These are phyloP conservation scores for Lithophane socia DNA, from an alignment of 2,888 invertebrate species.

Conservation along the genomic window DNA sequence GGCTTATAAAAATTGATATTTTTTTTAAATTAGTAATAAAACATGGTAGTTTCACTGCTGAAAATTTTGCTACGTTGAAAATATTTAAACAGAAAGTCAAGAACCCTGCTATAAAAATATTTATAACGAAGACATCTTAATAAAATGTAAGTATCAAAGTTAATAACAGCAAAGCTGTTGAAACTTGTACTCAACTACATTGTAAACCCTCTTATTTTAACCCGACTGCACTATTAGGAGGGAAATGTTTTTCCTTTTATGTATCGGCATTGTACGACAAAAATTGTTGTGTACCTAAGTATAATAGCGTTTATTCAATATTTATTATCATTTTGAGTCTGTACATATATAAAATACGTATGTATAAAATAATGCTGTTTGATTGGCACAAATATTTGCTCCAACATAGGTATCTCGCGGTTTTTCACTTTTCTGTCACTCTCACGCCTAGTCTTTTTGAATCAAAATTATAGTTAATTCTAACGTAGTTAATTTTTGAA, in stretches of 20 bases:
- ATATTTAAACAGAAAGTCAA: conserved; percentile 42
- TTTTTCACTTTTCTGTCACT: conserved; percentile 33
- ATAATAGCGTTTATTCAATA: not conserved
- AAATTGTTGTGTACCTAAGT: not conserved
- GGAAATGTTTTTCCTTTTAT: not conserved
- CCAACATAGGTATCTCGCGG: conserved; percentile 18
- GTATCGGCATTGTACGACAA: not conserved
- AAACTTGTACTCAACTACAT: conserved; percentile 31
- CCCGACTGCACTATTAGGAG: conserved; percentile 8
- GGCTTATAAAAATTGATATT: conserved; percentile 14
- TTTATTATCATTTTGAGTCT: not conserved
- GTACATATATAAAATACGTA: no score
- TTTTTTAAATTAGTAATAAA: conserved; percentile 22
- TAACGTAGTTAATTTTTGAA: not conserved
- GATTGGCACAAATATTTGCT: conserved; percentile 37
- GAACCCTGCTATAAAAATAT: conserved; percentile 49
- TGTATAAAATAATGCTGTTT: conserved; percentile 16
- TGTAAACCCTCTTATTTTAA: conserved; percentile 37
- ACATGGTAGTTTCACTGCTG: conserved; percentile 10
- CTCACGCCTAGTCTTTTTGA: not conserved
- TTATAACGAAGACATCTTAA: conserved; percentile 42
- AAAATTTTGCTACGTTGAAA: conserved; percentile 5
- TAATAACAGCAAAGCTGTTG: conserved; percentile 58
- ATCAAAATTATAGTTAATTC: not conserved
- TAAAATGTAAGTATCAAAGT: conserved; percentile 49